phyloP scores from a whole-genome alignment of 2,113 vertebrate species.

The Bufo gargarizans region DNA sequence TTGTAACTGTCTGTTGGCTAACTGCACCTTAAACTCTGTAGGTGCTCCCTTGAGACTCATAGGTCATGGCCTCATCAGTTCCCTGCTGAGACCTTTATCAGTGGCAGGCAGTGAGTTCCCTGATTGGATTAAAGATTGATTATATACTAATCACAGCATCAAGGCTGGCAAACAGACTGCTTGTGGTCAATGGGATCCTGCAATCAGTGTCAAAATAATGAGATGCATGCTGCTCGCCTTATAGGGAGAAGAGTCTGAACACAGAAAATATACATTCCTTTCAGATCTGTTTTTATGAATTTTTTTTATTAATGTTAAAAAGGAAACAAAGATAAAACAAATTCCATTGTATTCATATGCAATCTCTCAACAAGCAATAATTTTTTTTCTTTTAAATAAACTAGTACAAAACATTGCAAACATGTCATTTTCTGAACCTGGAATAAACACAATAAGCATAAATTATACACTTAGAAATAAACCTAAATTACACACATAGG shows the following conservation, averaged over 20 bases:
- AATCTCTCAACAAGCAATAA: neutral
- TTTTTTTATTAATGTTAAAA: neutral
- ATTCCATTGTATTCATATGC: neutral
- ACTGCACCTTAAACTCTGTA: conserved; percentile 66
- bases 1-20: conserved; percentile 65
- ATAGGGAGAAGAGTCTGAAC: conserved; percentile 68
- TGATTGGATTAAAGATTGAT: conserved; percentile 87
- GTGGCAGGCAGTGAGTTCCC: conserved; percentile 73
- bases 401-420: neutral
- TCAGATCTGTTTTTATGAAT: neutral
- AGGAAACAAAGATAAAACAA: neutral
- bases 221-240: conserved; percentile 68
- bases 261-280: conserved; percentile 57
- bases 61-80: conserved; percentile 75
- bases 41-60: conserved; percentile 71
- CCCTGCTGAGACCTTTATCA: conserved; percentile 79
- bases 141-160: conserved; percentile 74
- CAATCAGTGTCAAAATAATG: conserved; percentile 80
- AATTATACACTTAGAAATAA: neutral
- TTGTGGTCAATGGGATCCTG: conserved; percentile 80
- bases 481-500: neutral
- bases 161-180: conserved; percentile 72
- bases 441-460: neutral
- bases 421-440: conserved; percentile 1
- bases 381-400: neutral